These are phyloP conservation scores for Sebastes trivittatus DNA, from an alignment of 2,797 vertebrate species.

Conservation along the genomic window DNA sequence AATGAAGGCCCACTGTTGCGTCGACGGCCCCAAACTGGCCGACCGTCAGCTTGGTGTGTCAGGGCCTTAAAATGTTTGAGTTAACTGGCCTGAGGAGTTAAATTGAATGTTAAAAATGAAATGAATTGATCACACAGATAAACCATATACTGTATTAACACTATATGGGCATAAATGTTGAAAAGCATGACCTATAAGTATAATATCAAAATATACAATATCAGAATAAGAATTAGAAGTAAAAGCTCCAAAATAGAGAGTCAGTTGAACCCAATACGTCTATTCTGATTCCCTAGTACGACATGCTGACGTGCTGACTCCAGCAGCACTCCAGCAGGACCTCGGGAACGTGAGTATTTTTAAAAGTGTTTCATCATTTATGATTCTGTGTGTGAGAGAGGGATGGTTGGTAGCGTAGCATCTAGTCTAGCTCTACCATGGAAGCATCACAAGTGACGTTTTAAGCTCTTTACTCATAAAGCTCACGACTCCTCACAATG, in stretches of 20 bases:
- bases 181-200: neutral
- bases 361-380: constrained; percentile 54
- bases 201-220: neutral
- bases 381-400: constrained; percentile 66
- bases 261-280: neutral
- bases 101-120: constrained; percentile 52
- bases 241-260: neutral
- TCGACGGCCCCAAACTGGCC: neutral
- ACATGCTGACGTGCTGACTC: constrained; percentile 24
- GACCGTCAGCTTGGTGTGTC: too few relatives aligned
- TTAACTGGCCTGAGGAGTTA: constrained; percentile 33
- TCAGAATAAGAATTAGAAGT: neutral
- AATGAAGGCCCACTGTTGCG: too few relatives aligned
- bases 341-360: constrained; percentile 10
- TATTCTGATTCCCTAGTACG: neutral
- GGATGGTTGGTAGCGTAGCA: constrained; percentile 42
- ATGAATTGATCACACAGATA: constrained; percentile 45
- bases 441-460: constrained; percentile 38
- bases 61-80: neutral
- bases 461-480: constrained; percentile 46
- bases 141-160: constrained; percentile 32
- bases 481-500: constrained; percentile 34
- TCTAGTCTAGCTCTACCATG: constrained; percentile 20
- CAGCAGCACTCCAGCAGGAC: constrained; percentile 16
- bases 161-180: constrained; percentile 44